A percentile compares a stretch with the other conserved stretches of the same genome.
Conservation (phyloP, 2,797 vertebrate species). For the Gymnopithys bicolor region DNA sequence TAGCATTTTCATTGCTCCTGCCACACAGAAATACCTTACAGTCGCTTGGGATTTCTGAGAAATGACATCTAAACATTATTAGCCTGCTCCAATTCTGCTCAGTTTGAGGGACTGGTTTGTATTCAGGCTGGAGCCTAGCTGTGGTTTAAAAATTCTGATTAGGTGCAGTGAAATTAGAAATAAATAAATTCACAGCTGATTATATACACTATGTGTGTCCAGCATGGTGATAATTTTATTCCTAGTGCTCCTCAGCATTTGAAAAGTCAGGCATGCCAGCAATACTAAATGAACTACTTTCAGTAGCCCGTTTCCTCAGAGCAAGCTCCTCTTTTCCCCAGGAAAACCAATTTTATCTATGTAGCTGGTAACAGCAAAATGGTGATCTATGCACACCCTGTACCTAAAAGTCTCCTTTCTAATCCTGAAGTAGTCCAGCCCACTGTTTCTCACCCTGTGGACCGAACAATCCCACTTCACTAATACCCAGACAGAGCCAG, state of each 20-base stretch:
- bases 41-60: background rate
- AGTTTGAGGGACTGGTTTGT: background rate
- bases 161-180: slow-evolving; percentile 5
- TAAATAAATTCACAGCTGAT: slow-evolving; percentile 34
- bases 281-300: background rate
- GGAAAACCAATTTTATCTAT: background rate
- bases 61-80: background rate
- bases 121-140: background rate
- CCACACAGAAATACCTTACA: background rate
- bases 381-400: background rate
- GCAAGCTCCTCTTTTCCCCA: background rate
- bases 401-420: background rate
- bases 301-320: background rate
- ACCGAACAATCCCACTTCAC: background rate
- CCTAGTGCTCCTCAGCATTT: background rate
- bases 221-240: slow-evolving; percentile 23
- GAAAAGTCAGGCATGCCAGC: background rate
- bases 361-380: background rate
- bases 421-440: background rate
- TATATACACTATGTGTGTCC: background rate
- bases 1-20: background rate
- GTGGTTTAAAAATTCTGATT: background rate
- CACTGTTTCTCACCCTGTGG: background rate
- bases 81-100: background rate
- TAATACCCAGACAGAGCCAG: background rate